Conservation (phyloP, 2,888 invertebrate species). For the Pachydiplax longipennis region DNA sequence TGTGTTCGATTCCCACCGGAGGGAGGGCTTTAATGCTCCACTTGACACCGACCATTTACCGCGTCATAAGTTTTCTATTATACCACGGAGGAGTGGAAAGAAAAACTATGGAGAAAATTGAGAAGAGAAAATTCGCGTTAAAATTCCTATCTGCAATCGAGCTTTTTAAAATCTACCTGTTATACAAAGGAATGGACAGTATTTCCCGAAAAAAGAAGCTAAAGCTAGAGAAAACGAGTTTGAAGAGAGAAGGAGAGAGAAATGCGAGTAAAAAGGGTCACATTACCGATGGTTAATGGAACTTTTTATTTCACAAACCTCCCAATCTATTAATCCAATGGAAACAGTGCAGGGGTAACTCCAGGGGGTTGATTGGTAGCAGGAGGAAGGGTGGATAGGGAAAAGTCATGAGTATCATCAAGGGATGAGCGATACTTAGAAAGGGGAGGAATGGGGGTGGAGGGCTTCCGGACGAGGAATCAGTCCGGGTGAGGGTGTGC, state of each 20-base stretch:
- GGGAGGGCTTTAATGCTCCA: background rate
- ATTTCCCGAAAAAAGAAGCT: background rate
- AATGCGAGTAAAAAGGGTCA: background rate
- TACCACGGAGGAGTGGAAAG: background rate
- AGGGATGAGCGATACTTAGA: background rate
- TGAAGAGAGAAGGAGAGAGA: no score
- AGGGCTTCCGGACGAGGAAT: background rate
- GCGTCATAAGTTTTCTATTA: constrained; percentile 28
- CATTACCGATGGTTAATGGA: background rate
- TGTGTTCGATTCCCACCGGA: background rate
- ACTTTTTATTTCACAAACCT: background rate
- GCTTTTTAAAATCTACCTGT: background rate
- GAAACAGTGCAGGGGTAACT: background rate
- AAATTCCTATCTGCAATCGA: background rate
- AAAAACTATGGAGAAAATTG: background rate
- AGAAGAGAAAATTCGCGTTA: background rate
- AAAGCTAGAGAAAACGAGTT: background rate
- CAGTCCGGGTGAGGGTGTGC: background rate
- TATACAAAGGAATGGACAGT: background rate
- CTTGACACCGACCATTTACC: constrained; percentile 33
- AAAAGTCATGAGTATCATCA: background rate
- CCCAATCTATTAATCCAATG: background rate
- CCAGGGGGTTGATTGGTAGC: background rate
- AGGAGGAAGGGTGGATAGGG: background rate
- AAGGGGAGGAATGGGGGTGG: background rate